Base-by-base conservation (phyloP, 2,888 invertebrate species). In the Copidosoma aretas region DNA sequence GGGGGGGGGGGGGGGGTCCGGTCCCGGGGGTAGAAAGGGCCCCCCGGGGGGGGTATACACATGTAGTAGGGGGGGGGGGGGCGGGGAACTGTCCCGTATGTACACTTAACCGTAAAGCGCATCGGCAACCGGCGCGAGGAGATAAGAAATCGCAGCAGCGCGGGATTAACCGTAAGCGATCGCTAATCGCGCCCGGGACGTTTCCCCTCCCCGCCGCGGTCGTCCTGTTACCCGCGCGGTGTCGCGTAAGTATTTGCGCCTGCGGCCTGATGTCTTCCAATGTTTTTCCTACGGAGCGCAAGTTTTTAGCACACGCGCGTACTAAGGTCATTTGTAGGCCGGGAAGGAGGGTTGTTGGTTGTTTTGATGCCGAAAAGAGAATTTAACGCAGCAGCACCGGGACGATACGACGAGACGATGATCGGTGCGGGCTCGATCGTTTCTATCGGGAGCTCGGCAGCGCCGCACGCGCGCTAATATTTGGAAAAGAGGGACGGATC, bases 141-240 rank as follows among this genome's bases (percentile, higher is more conserved):
- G 51, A 62, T 66, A 63, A 70, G 62, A 66, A 70, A 60, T 63
- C 59, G 54, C 24, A 14, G 24, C 32, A 58, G n/a, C 24, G 59
- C n/a, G 65, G 21, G 46, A 51, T n/a, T 61, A 67, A 67, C 67
- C 51, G 63, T 68, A 61, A 32, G 15, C 15, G 59, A 52, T 25
- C 21, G 21, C 22, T 60, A 54, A 57, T 46, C 43, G 43, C 14
- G 21, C 43, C 59, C 46, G 43, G 19, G 53, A 25, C 54, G 24
- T 72, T 70, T 73, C 64, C 73, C 72, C 73, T 65, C 71, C 71
- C 73, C 71, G 64, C 56, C 64, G 64, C 10, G 10, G n/a, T n/a
- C n/a, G n/a, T 32, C 8, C 8, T 32, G 32, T 8, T 32, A 32
- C 3, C 32, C 32, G 4, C 32, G 32, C 43, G 43, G 8, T 46